Conservation (phyloP, 2,888 invertebrate species). For the Conistra vaccinii region DNA sequence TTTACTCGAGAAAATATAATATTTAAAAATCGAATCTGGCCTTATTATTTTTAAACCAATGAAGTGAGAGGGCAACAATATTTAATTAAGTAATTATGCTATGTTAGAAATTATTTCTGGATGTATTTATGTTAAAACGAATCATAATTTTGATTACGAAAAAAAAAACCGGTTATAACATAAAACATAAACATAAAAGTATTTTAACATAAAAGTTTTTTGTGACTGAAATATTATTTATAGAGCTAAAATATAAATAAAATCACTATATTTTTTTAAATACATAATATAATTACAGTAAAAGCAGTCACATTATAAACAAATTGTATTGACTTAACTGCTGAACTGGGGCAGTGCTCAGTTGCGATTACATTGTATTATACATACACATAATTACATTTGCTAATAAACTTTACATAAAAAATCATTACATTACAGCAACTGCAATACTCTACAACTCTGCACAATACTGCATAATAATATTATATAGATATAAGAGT, state of each 20-base stretch:
- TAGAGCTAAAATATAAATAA: neutral
- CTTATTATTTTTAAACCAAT: neutral
- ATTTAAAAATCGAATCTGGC: neutral
- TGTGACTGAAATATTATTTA: too few relatives aligned
- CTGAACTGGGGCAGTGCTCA: conserved; percentile 37
- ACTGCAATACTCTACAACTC: conserved; percentile 19
- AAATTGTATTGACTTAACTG: conserved; percentile 26
- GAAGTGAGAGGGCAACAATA: neutral
- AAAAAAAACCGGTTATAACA: neutral
- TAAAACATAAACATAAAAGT: too few relatives aligned
- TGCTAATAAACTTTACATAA: conserved; percentile 24
- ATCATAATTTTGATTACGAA: neutral
- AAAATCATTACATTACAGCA: conserved; percentile 32
- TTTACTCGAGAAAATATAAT: conserved; percentile 92
- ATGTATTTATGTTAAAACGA: neutral
- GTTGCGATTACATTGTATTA: conserved; percentile 36
- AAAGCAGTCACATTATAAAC: conserved; percentile 47
- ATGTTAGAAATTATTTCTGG: neutral
- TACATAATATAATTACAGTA: conserved; percentile 41
- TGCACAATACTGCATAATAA: too few relatives aligned
- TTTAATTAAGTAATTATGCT: too few relatives aligned
- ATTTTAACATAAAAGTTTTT: neutral
- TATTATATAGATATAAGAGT: conserved; percentile 25
- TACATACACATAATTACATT: conserved; percentile 32
- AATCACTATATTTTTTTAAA: conserved; percentile 14